Base-by-base conservation (phyloP, 2,888 invertebrate genomes). In the Chymomyza amoena region DNA sequence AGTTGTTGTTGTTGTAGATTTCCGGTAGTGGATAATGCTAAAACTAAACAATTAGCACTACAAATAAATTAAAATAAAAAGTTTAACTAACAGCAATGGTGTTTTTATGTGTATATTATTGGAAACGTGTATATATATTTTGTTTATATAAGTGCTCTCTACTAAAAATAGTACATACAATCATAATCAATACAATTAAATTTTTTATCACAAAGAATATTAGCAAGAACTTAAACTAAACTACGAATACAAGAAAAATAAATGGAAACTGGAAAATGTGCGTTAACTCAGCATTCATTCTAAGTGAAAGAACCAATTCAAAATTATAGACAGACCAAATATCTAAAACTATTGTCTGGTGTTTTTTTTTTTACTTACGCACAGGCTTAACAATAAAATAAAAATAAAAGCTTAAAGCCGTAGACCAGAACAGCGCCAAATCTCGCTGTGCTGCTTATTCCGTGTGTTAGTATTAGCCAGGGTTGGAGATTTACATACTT, bases 171-270 rank as follows among this genome's bases (percentile, higher is more conserved):
- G 84, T 72, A 73, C 73, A 73, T 73, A 73, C 74, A 75, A 72
- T 66, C 45, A 85, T 88, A 84, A 80, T 80, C 64, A 69, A 75
- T 80, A 84, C 83, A 83, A 80, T 87, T 80, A 88, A 86, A 88
- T 80, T 83, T 56, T 84, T 85, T 32, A 85, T 89, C 84, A 85
- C 84, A 85, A 85, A 87, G 76, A 84, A 84, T 25, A 25, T 87
- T 86, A 85, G 84, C 81, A 80, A 77, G 69, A 81, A 86, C 88
- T 88, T 89, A 84, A 64, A 54, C 88, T 89, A 85, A 73, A 85
- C 84, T 84, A 88, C 88, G n/a, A 80, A 16, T 18, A 87, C 73
- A 76, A 85, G 77, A 56, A 80, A 82, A 79, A 45, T 62, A 75
- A 82, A 74, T 45, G 63, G 45, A 50, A 45, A 69, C 25, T 75